Conservation (phyloP, 1,140 invertebrate genomes). For the Hypothenemus hampei region DNA sequence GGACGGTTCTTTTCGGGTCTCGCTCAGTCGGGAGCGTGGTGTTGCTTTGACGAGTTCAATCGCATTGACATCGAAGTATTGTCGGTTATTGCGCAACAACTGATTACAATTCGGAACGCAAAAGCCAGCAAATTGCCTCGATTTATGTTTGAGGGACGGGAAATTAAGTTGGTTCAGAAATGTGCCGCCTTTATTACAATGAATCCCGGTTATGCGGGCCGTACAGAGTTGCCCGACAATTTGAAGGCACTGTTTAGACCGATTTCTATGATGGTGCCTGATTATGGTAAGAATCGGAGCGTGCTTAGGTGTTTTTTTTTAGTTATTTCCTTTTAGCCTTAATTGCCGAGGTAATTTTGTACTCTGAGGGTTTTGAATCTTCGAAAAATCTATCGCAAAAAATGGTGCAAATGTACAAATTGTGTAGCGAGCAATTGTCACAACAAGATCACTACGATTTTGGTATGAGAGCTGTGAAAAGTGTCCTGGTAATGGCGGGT, state of each 20-base stretch:
- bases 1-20: conserved; percentile 80
- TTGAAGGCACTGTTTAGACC: conserved; percentile 82
- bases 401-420: conserved; percentile 88
- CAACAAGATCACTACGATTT: conserved; percentile 93
- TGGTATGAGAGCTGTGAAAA: conserved; percentile 76
- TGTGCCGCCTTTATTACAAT: conserved; percentile 89
- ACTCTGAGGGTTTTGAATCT: conserved; percentile 87
- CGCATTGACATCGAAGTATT: conserved; percentile 86
- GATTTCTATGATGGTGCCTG: conserved; percentile 90
- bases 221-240: conserved; percentile 78
- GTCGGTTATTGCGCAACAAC: conserved; percentile 81
- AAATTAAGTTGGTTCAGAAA: conserved; percentile 76
- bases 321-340: conserved; percentile 54
- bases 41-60: conserved; percentile 91
- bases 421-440: conserved; percentile 87
- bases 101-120: conserved; percentile 73
- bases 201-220: conserved; percentile 86
- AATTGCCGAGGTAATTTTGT: conserved; percentile 88
- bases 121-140: conserved; percentile 62
- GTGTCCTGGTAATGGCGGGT: conserved; percentile 78
- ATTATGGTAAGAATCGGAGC: conserved; percentile 61
- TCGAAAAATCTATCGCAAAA: conserved; percentile 80
- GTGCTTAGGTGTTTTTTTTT: neutral
- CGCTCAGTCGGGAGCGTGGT: conserved; percentile 85
- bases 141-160: conserved; percentile 86